These are phyloP conservation scores for Polyploca ridens DNA, from an alignment of 2,888 invertebrate genomes.

Conservation along the genomic window DNA sequence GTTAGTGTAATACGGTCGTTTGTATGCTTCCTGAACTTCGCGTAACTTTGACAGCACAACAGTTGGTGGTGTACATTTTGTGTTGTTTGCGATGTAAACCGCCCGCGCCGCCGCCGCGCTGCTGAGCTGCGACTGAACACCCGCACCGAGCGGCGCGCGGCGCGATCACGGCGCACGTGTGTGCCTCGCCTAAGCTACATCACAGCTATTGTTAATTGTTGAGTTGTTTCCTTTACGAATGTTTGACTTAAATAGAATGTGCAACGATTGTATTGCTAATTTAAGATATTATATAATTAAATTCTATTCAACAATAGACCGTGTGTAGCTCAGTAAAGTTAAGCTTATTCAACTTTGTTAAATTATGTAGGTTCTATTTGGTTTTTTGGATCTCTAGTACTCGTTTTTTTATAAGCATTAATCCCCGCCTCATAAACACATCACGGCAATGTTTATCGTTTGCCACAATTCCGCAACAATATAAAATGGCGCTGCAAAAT, in stretches of 20 bases:
- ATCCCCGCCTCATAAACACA: neutral
- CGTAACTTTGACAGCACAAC: neutral
- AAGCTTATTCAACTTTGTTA: neutral
- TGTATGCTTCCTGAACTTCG: neutral
- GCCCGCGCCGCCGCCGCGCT: neutral
- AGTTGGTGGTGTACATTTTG: constrained; percentile 7
- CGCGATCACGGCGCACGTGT: neutral
- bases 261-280: neutral
- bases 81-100: constrained; percentile 2
- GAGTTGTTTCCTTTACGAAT: neutral
- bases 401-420: neutral
- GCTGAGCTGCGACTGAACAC: neutral
- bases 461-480: constrained; percentile 13
- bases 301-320: neutral
- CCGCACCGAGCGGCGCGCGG: neutral
- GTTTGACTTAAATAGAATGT: neutral
- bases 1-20: neutral
- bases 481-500: constrained; percentile 17
- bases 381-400: too few relatives aligned
- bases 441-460: constrained; percentile 14
- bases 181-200: neutral
- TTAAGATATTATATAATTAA: neutral
- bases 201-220: neutral
- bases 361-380: too few relatives aligned
- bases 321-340: neutral